Conservation (phyloP, 2,888 invertebrate species). For the Conomelus anceps region DNA sequence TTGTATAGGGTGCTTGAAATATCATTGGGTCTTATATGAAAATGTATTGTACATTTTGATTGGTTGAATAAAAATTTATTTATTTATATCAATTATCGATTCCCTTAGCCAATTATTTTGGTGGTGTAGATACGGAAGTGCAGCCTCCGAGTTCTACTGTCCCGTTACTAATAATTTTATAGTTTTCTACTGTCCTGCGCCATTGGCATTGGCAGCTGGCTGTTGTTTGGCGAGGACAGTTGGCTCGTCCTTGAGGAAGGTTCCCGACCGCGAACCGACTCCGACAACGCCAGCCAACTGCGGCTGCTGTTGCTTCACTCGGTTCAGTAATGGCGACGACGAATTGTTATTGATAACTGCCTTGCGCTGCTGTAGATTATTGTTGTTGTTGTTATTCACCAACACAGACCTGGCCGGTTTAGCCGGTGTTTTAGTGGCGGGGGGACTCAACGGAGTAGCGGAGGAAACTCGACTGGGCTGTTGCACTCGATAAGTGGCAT, state of each 20-base stretch:
- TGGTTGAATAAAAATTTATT: too few species aligned
- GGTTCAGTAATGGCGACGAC: slow-evolving; percentile 1
- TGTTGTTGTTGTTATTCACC: slow-evolving; percentile 27
- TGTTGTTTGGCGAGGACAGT: slow-evolving; percentile 50
- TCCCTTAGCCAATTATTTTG: too few species aligned
- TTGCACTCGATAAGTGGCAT: slow-evolving; percentile 30
- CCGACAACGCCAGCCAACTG: slow-evolving; percentile 43
- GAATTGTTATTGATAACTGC: slow-evolving; percentile 24
- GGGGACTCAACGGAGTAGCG: not conserved
- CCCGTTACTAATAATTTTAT: too few species aligned
- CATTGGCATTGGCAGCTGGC: slow-evolving; percentile 27
- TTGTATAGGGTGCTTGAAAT: too few species aligned
- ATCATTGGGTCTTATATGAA: too few species aligned
- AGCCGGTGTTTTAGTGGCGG: slow-evolving; percentile 23
- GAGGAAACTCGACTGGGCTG: too few species aligned
- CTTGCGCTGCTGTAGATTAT: slow-evolving; percentile 22
- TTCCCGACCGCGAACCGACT: slow-evolving; percentile 56
- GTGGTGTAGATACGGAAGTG: too few species aligned
- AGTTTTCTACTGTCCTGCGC: too few species aligned
- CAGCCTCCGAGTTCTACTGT: too few species aligned
- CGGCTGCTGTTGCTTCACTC: slow-evolving; percentile 18
- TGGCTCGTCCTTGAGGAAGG: slow-evolving; percentile 69
- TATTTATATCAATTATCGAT: too few species aligned
- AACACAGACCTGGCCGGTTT: slow-evolving; percentile 38
- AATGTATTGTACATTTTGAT: too few species aligned